A percentile compares a stretch with the other conserved stretches of the same genome.
These are phyloP conservation scores for Epinephelus coioides DNA, from an alignment of 2,797 vertebrate genomes.

Conservation along the genomic window DNA sequence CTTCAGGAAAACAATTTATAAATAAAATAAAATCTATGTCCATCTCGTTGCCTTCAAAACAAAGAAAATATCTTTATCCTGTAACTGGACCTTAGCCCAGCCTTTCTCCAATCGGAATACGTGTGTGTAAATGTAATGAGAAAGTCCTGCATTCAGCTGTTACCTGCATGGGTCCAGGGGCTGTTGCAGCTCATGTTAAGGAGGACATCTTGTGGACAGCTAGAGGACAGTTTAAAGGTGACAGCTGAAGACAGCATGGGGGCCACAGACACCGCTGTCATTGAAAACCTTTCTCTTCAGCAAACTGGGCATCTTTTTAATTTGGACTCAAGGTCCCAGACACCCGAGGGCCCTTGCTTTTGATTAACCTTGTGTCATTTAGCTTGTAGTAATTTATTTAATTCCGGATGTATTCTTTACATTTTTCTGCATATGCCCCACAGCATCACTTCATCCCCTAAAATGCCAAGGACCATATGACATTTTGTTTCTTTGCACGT, in stretches of 20 bases:
- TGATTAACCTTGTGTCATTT: no score
- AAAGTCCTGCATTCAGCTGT: background rate
- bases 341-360: no score
- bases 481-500: background rate
- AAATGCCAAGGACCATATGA: no score
- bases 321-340: no score
- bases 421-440: background rate
- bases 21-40: background rate
- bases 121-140: background rate
- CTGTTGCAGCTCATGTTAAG: background rate
- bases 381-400: background rate
- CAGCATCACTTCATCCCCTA: no score
- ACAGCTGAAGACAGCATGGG: background rate
- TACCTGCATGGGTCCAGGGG: background rate
- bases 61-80: background rate
- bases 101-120: background rate
- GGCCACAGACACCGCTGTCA: background rate
- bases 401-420: background rate
- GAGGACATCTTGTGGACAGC: constrained; percentile 21
- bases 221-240: background rate
- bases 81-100: background rate
- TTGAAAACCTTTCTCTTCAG: background rate
- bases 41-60: background rate
- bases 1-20: no score
- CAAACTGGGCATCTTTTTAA: background rate